Evolutionary conservation across 2,888 invertebrate genomes (phyloP), one percentile per base, ranked within the genome.

Genomic region (Athripsodes cinereus): DNA sequence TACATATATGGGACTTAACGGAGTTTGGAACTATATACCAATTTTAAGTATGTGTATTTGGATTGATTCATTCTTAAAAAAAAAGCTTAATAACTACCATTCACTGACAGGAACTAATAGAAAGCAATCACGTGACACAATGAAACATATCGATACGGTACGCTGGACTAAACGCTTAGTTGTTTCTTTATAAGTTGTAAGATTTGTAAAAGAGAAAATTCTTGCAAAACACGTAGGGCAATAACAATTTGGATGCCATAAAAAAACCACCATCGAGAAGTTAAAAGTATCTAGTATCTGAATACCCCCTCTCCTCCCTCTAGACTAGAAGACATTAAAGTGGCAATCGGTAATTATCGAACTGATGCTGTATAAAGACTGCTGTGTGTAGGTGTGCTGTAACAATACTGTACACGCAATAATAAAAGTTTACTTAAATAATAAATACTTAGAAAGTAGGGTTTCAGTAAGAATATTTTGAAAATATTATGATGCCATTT

Each of bases 261-360:
- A 61, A 63, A 63, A 63, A 63, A 63, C 62, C 63, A 59, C 63
- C 61, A 60, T 58, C 59, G 59, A 57, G 57, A 59, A 60, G 61
- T 61, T 57, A 63, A 61, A n/a, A n/a, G n/a, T n/a, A n/a, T n/a
- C n/a, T n/a, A n/a, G n/a, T n/a, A n/a, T n/a, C n/a, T n/a, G 60
- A 48, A 50, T 50, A 52, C 8, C 54, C 58, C 53, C 50, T 51
- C 55, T 22, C 46, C 58, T 55, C 50, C 58, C 55, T 53, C n/a
- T 16, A 40, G 40, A 40, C 40, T 40, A 13, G 13, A 16, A 40
- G 54, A 51, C 63, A 63, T 63, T 63, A 63, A 63, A 61, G 51
- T 57, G 59, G 57, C 61, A 59, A 63, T 63, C 63, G 63, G 63
- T 63, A 63, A 63, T 63, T 63, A 63, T 63, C 63, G 63, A 62